Evolutionary conservation across 2,797 vertebrate genomes (phyloP).

Genomic region (Nannoperca australis): DNA sequence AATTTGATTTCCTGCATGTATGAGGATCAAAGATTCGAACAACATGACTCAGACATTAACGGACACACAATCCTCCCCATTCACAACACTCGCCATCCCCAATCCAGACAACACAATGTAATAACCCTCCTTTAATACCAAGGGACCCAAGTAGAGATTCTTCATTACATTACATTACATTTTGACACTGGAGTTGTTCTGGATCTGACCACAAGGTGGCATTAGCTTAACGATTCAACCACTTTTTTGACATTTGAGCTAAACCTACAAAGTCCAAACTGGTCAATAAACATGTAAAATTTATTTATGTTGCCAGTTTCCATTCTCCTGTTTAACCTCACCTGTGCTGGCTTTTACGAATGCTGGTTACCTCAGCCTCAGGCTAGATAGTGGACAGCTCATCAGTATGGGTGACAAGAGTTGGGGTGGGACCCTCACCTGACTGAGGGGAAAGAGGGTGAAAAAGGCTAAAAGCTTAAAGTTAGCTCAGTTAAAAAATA

Average conservation of each 20-base stretch:
- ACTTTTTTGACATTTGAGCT: neutral
- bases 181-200: neutral
- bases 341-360: conserved; percentile 13
- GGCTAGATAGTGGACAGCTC: conserved; percentile 47
- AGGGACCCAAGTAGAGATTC: conserved; percentile 12
- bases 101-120: conserved; percentile 21
- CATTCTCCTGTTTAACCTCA: conserved; percentile 15
- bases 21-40: conserved; percentile 35
- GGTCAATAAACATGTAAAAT: conserved; percentile 5
- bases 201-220: conserved; percentile 37
- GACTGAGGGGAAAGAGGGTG: conserved; percentile 36
- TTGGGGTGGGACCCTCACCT: conserved; percentile 33
- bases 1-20: conserved; percentile 28
- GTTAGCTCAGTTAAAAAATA: conserved; percentile 42
- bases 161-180: too few species aligned
- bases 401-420: conserved; percentile 52
- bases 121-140: conserved; percentile 28
- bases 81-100: conserved; percentile 32
- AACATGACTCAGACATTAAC: conserved; percentile 15
- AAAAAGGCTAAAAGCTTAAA: conserved; percentile 60
- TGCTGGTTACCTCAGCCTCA: conserved; percentile 22
- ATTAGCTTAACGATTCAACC: neutral
- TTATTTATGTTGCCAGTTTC: conserved; percentile 16
- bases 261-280: conserved; percentile 10
- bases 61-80: conserved; percentile 13